A percentile compares a stretch with the other conserved stretches of the same genome.
phyloP scores from a whole-genome alignment of 2,888 invertebrate species.

The Luperina nickerlii region DNA sequence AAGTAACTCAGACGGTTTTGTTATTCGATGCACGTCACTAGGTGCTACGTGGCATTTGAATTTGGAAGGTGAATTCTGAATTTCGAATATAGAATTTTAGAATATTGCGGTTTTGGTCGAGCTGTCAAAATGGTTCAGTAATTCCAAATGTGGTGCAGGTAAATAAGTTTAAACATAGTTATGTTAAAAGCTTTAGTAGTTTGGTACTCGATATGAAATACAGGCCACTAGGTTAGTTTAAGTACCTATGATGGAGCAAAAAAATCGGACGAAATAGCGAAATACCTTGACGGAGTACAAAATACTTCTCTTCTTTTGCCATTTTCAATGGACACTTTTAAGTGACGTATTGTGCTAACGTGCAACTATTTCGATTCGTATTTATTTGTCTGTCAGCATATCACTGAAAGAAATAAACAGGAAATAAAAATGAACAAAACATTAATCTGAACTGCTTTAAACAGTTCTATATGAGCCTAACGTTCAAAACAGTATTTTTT shows the following conservation, averaged over 20 bases:
- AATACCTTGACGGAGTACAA: neutral
- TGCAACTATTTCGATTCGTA: neutral
- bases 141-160: slow-evolving; percentile 11
- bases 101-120: slow-evolving; percentile 42
- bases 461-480: too few species aligned
- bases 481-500: too few species aligned
- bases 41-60: slow-evolving; percentile 33
- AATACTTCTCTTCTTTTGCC: neutral
- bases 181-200: slow-evolving; percentile 6
- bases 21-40: slow-evolving; percentile 37
- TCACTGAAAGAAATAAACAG: too few species aligned
- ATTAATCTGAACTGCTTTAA: too few species aligned
- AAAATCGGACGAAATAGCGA: neutral
- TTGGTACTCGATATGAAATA: neutral
- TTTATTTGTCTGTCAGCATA: neutral
- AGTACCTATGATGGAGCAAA: neutral
- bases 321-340: neutral
- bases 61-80: slow-evolving; percentile 32
- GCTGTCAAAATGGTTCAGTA: slow-evolving; percentile 32
- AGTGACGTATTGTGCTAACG: neutral
- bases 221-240: slow-evolving; percentile 4
- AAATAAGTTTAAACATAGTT: slow-evolving; percentile 30
- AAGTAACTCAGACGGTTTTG: neutral
- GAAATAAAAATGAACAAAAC: too few species aligned
- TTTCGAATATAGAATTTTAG: slow-evolving; percentile 41